A percentile compares a stretch with the other conserved stretches of the same genome.
Conservation (phyloP, 2,888 invertebrate genomes). For the Cepaea hortensis region DNA sequence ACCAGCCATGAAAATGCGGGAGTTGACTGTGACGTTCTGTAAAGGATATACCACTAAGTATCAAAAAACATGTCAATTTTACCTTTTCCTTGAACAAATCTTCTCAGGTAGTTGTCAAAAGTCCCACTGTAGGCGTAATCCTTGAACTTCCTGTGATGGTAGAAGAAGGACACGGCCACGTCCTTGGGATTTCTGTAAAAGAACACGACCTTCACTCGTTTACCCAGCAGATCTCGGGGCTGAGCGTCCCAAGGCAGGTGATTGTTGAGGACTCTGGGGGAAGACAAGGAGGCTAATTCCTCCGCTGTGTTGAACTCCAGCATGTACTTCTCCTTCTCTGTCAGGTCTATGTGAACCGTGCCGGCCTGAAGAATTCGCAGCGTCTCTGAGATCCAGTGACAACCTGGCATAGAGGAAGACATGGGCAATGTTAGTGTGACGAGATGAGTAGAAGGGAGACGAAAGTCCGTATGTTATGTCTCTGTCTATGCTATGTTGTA, state of each 20-base stretch:
- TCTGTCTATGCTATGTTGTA: too few species aligned
- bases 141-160: conserved; percentile 25
- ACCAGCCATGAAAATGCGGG: too few species aligned
- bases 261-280: conserved; percentile 34
- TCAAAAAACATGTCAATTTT: too few species aligned
- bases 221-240: conserved; percentile 13
- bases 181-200: conserved; percentile 37
- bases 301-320: conserved; percentile 8
- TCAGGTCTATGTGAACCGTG: not conserved
- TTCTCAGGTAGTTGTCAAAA: not conserved
- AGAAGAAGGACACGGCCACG: conserved; percentile 18
- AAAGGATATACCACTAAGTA: too few species aligned
- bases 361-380: conserved; percentile 10
- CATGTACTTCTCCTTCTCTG: conserved; percentile 23
- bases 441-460: too few species aligned
- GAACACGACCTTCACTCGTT: conserved; percentile 26
- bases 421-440: too few species aligned
- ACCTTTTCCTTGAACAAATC: too few species aligned
- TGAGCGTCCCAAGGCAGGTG: conserved; percentile 23
- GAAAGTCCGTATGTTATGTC: too few species aligned
- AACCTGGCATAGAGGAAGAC: too few species aligned
- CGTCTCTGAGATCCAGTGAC: conserved; percentile 35
- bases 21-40: too few species aligned
- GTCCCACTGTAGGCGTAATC: conserved; percentile 16
- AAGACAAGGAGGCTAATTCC: not conserved